A percentile compares a stretch with the other conserved stretches of the same genome.
These are phyloP conservation scores for Drosophila serrata DNA, from an alignment of 1,140 invertebrate genomes.

Conservation along the genomic window DNA sequence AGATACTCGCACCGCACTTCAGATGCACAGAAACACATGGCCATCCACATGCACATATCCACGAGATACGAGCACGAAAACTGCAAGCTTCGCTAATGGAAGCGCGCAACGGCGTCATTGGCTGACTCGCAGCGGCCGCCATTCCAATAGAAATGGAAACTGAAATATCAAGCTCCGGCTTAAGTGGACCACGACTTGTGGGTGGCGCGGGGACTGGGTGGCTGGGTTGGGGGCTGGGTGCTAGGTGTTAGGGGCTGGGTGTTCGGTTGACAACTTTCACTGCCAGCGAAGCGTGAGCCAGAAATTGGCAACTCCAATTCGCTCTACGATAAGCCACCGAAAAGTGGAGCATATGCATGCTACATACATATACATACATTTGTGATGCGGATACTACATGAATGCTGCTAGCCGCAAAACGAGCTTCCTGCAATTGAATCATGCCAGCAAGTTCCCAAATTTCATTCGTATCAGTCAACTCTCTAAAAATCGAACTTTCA, in stretches of 20 bases:
- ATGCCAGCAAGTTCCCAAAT: neutral
- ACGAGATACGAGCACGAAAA: slow-evolving; percentile 29
- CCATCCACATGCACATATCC: slow-evolving; percentile 21
- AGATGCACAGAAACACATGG: slow-evolving; percentile 13
- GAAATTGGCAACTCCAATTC: slow-evolving; percentile 41
- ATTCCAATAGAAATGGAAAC: slow-evolving; percentile 46
- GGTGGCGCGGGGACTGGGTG: slow-evolving; percentile 8
- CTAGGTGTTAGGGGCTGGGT: neutral
- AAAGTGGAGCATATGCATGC: slow-evolving; percentile 25
- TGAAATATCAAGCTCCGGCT: slow-evolving; percentile 39
- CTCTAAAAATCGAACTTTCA: neutral
- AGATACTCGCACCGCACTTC: slow-evolving; percentile 13
- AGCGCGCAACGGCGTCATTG: slow-evolving; percentile 28
- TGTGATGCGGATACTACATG: neutral
- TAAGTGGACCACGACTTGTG: slow-evolving; percentile 22
- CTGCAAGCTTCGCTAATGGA: slow-evolving; percentile 29
- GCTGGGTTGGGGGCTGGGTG: neutral
- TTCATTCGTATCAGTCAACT: neutral
- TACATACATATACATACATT: neutral
- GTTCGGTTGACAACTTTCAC: slow-evolving; percentile 45
- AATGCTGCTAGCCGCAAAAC: neutral
- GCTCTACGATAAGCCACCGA: slow-evolving; percentile 11
- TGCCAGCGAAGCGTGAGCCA: slow-evolving; percentile 37
- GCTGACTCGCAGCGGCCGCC: slow-evolving; percentile 28
- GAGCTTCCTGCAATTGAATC: slow-evolving; percentile 3